Percentiles rank a stretch among this genome's conserved stretches.
Evolutionary conservation across 2,888 invertebrate species (phyloP).

Genomic region (Schizotus pectinicornis): DNA sequence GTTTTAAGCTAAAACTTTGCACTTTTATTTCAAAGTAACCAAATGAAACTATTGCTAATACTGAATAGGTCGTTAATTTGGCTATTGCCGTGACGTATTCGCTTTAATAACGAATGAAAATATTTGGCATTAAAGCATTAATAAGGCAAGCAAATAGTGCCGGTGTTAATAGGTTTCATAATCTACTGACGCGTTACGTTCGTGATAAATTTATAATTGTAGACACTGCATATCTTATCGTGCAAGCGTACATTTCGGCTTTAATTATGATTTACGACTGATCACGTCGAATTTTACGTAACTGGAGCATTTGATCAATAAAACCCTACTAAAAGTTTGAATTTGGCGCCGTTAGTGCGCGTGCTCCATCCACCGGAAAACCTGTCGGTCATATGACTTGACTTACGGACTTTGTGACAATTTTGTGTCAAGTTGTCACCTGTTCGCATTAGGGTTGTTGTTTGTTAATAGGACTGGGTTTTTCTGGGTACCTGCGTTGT

Average conservation of each 20-base stretch:
- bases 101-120: background rate
- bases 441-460: background rate
- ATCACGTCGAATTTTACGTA: slow-evolving; percentile 4
- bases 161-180: slow-evolving; percentile 21
- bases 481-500: background rate
- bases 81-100: background rate
- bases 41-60: background rate
- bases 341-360: slow-evolving; percentile 20
- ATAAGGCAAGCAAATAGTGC: slow-evolving; percentile 21
- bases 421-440: background rate
- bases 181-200: slow-evolving; percentile 15
- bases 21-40: background rate
- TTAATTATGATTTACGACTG: slow-evolving; percentile 5
- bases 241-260: background rate
- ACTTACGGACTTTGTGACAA: background rate
- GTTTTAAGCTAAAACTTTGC: too few species aligned
- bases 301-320: background rate
- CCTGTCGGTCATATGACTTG: slow-evolving; percentile 13
- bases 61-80: too few species aligned
- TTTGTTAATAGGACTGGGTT: background rate
- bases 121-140: slow-evolving; percentile 15
- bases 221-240: slow-evolving; percentile 19
- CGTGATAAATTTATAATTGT: slow-evolving; percentile 17
- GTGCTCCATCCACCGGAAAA: slow-evolving; percentile 14
- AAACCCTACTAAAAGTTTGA: slow-evolving; percentile 6